These are phyloP conservation scores for Tokudaia muenninki DNA, from an alignment of 2,797 vertebrate species.

Conservation along the genomic window DNA sequence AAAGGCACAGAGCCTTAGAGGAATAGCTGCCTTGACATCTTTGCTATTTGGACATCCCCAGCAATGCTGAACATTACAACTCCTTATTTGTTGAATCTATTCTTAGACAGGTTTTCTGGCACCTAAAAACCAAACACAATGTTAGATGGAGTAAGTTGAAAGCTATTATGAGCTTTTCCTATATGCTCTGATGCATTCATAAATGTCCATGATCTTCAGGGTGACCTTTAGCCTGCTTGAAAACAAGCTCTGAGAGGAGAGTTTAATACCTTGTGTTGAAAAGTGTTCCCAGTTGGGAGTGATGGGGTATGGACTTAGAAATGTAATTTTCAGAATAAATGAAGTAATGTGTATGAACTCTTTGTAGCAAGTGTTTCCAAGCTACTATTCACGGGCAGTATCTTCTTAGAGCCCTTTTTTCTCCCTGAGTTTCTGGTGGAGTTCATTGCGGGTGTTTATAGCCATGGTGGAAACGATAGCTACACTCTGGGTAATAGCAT, in stretches of 20 bases:
- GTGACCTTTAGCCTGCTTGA: slow-evolving; percentile 41
- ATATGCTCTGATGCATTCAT: background rate
- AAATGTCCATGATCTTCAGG: background rate
- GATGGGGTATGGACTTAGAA: slow-evolving; percentile 52
- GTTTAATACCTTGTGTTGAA: slow-evolving; percentile 9
- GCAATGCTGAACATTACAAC: background rate
- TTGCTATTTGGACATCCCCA: background rate
- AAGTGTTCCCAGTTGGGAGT: slow-evolving; percentile 30
- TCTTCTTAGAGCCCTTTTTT: slow-evolving; percentile 60
- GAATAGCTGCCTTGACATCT: background rate
- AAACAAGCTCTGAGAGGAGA: slow-evolving; percentile 46
- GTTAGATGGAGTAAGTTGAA: background rate
- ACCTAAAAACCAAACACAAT: background rate
- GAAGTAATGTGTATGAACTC: slow-evolving; percentile 22
- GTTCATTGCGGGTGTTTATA: slow-evolving; percentile 42
- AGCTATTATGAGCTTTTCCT: background rate
- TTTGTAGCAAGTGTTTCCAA: background rate
- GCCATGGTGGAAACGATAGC: slow-evolving; percentile 27
- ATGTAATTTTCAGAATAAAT: slow-evolving; percentile 77
- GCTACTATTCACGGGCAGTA: slow-evolving; percentile 24
- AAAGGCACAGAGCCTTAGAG: background rate
- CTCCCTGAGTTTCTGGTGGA: slow-evolving; percentile 26
- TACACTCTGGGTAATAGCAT: slow-evolving; percentile 24
- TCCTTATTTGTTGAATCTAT: background rate
- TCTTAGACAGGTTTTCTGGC: background rate